Evolutionary conservation across 92 coral and sea anemone genomes (phyloP).

Genomic region (Epizoanthus ramosus): DNA sequence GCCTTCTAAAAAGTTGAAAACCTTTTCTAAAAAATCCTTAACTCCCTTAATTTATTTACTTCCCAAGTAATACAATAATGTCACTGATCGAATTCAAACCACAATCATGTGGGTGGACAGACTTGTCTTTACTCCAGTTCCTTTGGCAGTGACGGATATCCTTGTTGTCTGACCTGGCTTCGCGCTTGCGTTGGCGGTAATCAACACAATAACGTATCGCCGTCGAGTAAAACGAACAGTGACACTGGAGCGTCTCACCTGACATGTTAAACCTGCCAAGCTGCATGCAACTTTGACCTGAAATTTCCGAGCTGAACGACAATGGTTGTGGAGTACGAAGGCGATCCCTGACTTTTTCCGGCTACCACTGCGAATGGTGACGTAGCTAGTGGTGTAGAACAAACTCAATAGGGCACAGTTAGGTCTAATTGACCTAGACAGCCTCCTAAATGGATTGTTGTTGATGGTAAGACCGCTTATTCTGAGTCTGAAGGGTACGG

Average conservation of each 20-base stretch:
- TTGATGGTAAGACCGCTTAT: slow-evolving; percentile 46
- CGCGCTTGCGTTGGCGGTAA: background rate
- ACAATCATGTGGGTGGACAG: slow-evolving; percentile 1
- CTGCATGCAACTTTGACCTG: no score
- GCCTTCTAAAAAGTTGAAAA: no score
- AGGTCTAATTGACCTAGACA: slow-evolving; percentile 58
- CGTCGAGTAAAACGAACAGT: background rate
- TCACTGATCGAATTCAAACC: no score
- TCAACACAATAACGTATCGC: background rate
- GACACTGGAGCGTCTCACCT: no score
- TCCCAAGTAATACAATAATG: no score
- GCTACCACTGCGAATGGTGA: slow-evolving; percentile 27
- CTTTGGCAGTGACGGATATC: background rate
- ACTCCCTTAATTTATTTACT: no score
- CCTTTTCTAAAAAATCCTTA: no score
- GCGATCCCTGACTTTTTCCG: background rate
- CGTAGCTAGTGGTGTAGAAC: slow-evolving; percentile 32
- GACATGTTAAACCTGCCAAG: no score
- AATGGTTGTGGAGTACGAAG: slow-evolving; percentile 32
- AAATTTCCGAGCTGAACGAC: no score
- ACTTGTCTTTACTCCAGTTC: slow-evolving; percentile 10
- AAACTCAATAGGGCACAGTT: slow-evolving; percentile 43
- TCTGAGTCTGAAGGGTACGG: slow-evolving; percentile 53
- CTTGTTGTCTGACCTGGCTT: background rate
- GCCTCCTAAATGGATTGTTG: slow-evolving; percentile 53